phyloP scores from a whole-genome alignment of 2,888 invertebrate genomes.

The Mylabris sibirica region DNA sequence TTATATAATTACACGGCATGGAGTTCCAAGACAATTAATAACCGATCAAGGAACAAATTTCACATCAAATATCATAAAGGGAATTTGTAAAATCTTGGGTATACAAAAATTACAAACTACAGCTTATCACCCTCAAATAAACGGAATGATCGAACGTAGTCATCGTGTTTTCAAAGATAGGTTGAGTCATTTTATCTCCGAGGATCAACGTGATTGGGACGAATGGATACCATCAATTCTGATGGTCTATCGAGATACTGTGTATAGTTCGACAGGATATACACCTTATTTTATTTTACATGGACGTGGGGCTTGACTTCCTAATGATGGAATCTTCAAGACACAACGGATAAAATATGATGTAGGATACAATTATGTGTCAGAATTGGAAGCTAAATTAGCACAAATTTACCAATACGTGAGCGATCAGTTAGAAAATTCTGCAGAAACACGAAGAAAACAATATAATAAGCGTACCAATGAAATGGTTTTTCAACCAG shows the following conservation, averaged over 20 bases:
- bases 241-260: constrained; percentile 37
- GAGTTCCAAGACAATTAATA: constrained; percentile 44
- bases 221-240: constrained; percentile 43
- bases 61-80: constrained; percentile 35
- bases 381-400: constrained; percentile 21
- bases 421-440: neutral
- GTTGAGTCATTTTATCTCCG: constrained; percentile 41
- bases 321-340: constrained; percentile 34
- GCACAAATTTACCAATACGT: neutral
- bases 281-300: constrained; percentile 40
- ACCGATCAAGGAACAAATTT: constrained; percentile 48
- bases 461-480: too few species aligned
- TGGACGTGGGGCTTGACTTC: constrained; percentile 38
- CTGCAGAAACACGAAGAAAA: too few species aligned
- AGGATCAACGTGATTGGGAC: constrained; percentile 46
- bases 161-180: constrained; percentile 43
- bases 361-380: constrained; percentile 34
- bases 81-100: neutral
- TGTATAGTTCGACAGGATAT: constrained; percentile 39
- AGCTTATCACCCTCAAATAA: constrained; percentile 18
- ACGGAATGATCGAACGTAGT: constrained; percentile 20
- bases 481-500: too few species aligned
- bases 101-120: constrained; percentile 22
- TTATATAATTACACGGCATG: constrained; percentile 43
- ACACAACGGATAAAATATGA: constrained; percentile 33